These are phyloP conservation scores for Listronotus oregonensis DNA, from an alignment of 1,140 invertebrate species.

Conservation along the genomic window DNA sequence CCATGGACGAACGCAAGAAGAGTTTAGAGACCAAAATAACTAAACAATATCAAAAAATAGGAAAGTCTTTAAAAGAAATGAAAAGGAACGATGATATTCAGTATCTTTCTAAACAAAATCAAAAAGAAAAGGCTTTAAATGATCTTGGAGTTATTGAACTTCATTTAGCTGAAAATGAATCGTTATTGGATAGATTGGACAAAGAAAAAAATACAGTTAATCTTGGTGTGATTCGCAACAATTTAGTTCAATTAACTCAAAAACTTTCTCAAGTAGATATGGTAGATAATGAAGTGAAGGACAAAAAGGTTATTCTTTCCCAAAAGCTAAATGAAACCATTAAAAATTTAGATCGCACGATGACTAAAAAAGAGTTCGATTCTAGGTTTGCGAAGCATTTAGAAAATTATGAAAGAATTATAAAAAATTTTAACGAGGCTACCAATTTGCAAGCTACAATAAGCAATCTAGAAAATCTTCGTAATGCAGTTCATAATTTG, in stretches of 20 bases:
- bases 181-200: constrained; percentile 17
- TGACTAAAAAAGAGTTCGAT: constrained; percentile 30
- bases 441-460: constrained; percentile 17
- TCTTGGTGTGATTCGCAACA: constrained; percentile 15
- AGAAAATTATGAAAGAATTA: constrained; percentile 17
- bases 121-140: constrained; percentile 21
- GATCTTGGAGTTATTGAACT: constrained; percentile 37
- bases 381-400: constrained; percentile 20
- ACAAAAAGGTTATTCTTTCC: constrained; percentile 17
- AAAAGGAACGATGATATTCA: constrained; percentile 18
- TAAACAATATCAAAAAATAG: constrained; percentile 31
- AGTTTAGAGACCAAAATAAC: constrained; percentile 24
- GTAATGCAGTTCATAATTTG: constrained; percentile 19
- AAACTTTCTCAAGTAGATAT: constrained; percentile 22
- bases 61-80: constrained; percentile 28
- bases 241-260: constrained; percentile 27
- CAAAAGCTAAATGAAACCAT: constrained; percentile 24
- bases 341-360: constrained; percentile 23
- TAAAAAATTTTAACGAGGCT: constrained; percentile 16
- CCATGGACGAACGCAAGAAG: constrained; percentile 30
- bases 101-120: constrained; percentile 26
- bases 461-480: constrained; percentile 10
- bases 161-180: constrained; percentile 31
- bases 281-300: constrained; percentile 30
- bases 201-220: constrained; percentile 17